A percentile compares a stretch with the other conserved stretches of the same genome.
phyloP scores from a whole-genome alignment of 2,888 invertebrate species.

The Platycheirus albimanus region DNA sequence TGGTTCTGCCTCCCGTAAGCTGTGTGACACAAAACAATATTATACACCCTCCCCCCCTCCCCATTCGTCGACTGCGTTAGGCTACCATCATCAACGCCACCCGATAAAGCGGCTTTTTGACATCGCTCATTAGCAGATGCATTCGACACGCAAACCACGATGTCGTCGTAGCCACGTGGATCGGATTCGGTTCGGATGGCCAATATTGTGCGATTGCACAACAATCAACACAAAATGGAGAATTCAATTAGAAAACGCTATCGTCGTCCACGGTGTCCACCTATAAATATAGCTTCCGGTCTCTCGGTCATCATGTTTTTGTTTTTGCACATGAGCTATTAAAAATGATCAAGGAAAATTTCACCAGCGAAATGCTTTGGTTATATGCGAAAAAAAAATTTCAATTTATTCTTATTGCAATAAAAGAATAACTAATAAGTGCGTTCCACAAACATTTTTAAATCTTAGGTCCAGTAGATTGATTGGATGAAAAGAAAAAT shows the following conservation, averaged over 20 bases:
- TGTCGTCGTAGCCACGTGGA: conserved; percentile 31
- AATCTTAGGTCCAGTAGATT: no score
- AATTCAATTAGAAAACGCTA: conserved; percentile 66
- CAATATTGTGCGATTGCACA: conserved; percentile 54
- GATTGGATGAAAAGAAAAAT: no score
- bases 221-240: conserved; percentile 52
- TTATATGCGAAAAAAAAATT: no score
- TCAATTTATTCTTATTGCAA: no score
- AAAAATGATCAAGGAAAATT: conserved; percentile 1
- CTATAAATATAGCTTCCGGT: neutral
- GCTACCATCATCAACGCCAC: neutral
- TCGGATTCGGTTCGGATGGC: conserved; percentile 23
- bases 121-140: conserved; percentile 71
- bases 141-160: conserved; percentile 63
- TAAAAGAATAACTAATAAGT: no score
- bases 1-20: no score
- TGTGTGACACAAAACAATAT: conserved; percentile 11
- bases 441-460: no score
- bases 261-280: neutral
- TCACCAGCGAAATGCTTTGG: neutral
- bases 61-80: conserved; percentile 8
- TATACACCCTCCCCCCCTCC: no score
- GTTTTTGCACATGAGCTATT: neutral
- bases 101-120: conserved; percentile 47
- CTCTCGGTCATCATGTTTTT: neutral